A percentile compares a stretch with the other conserved stretches of the same genome.
Conservation (phyloP, 2,113 vertebrate species). For the Merops nubicus region DNA sequence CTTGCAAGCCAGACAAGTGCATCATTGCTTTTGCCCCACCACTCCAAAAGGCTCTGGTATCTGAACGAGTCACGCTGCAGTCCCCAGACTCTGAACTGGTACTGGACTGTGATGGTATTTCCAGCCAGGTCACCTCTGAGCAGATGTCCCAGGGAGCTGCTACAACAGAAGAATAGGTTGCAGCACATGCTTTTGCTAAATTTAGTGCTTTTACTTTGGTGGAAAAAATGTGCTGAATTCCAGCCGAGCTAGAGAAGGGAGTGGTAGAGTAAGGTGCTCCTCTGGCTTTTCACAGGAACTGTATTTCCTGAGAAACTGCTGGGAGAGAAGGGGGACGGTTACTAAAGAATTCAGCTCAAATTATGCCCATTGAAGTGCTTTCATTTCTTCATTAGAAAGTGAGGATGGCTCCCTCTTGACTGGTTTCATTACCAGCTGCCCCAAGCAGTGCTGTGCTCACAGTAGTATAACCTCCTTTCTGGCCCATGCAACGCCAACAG, state of each 20-base stretch:
- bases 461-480: background rate
- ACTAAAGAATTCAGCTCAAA: background rate
- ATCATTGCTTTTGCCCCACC: background rate
- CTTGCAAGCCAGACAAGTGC: background rate
- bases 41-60: background rate
- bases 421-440: background rate
- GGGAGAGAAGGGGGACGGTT: background rate
- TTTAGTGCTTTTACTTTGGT: background rate
- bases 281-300: background rate
- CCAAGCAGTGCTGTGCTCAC: background rate
- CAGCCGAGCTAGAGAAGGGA: background rate
- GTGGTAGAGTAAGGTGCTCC: background rate
- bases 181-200: background rate
- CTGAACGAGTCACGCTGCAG: background rate
- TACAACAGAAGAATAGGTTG: background rate
- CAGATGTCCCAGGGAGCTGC: background rate
- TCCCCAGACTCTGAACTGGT: background rate
- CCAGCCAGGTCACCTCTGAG: background rate
- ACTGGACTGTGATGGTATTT: background rate
- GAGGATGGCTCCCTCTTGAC: background rate
- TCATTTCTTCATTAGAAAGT: background rate
- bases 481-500: fast-evolving
- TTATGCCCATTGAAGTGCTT: background rate
- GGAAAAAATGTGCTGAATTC: background rate
- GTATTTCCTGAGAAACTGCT: background rate